Evolutionary conservation across 2,888 invertebrate species (phyloP).

Genomic region (Stomorhina lunata): DNA sequence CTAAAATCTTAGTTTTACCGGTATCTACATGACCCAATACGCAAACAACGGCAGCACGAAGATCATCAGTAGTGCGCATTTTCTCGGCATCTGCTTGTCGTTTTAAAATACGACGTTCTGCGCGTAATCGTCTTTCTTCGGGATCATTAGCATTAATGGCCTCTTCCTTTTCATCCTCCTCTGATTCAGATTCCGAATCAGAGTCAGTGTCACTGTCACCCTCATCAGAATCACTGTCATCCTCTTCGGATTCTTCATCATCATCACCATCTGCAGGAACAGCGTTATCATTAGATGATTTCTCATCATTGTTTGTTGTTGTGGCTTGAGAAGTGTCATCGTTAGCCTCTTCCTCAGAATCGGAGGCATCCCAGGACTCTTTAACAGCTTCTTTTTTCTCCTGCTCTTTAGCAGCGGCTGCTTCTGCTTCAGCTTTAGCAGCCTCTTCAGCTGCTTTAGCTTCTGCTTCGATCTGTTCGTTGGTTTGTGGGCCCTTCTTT

Average conservation of each 20-base stretch:
- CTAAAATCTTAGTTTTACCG: constrained; percentile 99
- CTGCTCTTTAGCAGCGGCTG: constrained; percentile 66
- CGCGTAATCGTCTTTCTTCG: constrained; percentile 87
- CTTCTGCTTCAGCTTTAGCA: constrained; percentile 69
- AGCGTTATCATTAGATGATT: constrained; percentile 58
- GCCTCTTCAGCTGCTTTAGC: constrained; percentile 68
- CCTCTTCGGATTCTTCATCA: constrained; percentile 79
- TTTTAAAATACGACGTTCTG: constrained; percentile 87
- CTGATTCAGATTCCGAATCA: constrained; percentile 68
- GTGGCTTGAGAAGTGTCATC: constrained; percentile 80
- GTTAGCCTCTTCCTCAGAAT: constrained; percentile 78
- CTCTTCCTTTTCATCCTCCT: constrained; percentile 73
- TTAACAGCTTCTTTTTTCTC: constrained; percentile 82
- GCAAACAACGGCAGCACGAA: constrained; percentile 98
- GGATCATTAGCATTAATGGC: constrained; percentile 87
- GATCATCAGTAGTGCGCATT: constrained; percentile 83
- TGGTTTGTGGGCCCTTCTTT: constrained; percentile 82
- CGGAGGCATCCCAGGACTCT: constrained; percentile 92
- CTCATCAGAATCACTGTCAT: constrained; percentile 73
- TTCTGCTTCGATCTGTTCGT: constrained; percentile 76
- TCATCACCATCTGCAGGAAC: constrained; percentile 71
- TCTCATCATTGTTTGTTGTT: constrained; percentile 75
- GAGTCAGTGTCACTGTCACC: constrained; percentile 70
- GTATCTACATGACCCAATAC: constrained; percentile 99
- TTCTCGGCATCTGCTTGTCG: constrained; percentile 86